Evolutionary conservation across 2,888 invertebrate genomes (phyloP).

Genomic region (Entomobrya proxima): DNA sequence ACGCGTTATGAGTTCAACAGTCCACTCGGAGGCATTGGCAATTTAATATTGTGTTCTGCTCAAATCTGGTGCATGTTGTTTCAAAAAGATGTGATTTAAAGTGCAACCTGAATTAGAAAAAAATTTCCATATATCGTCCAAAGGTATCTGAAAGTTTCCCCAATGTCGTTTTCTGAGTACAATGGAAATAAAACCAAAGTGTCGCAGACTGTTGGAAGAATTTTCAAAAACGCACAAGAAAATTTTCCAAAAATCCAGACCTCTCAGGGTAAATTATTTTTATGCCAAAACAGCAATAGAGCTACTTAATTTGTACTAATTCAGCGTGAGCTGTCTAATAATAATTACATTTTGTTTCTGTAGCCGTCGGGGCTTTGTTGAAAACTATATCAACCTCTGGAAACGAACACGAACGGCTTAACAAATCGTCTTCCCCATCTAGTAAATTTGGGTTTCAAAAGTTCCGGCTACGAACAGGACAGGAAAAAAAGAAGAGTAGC

Average conservation of each 20-base stretch:
- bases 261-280: slow-evolving; percentile 24
- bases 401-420: background rate
- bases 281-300: too few species aligned
- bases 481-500: slow-evolving; percentile 2
- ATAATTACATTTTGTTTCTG: background rate
- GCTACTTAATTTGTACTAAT: too few species aligned
- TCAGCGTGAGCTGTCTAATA: too few species aligned
- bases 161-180: slow-evolving; percentile 53
- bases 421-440: background rate
- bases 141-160: too few species aligned
- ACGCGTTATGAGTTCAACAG: too few species aligned
- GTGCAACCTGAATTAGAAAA: too few species aligned
- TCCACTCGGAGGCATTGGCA: too few species aligned
- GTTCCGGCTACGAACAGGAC: background rate
- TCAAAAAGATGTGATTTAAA: too few species aligned
- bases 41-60: too few species aligned
- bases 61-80: too few species aligned
- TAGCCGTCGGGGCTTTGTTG: background rate
- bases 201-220: slow-evolving; percentile 28
- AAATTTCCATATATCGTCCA: too few species aligned
- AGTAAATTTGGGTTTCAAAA: slow-evolving; percentile 36
- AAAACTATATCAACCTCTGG: background rate
- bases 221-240: slow-evolving; percentile 40
- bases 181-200: slow-evolving; percentile 39
- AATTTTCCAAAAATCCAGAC: slow-evolving; percentile 27